Evolutionary conservation across 2,888 invertebrate species (phyloP).

Genomic region (Tachina lurida): DNA sequence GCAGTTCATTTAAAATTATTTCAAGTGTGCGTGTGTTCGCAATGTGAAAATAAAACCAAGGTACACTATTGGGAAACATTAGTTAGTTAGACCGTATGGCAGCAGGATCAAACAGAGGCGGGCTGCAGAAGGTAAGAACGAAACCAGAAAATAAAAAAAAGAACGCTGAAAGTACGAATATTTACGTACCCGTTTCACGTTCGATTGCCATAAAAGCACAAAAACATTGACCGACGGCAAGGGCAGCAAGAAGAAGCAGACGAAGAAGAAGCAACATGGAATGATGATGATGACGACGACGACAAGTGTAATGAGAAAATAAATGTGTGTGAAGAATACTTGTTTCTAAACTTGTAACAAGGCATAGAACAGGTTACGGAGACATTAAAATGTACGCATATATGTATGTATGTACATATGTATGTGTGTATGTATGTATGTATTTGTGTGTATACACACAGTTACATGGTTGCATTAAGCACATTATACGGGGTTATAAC

Average conservation of each 20-base stretch:
- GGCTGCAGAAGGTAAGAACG: conserved; percentile 56
- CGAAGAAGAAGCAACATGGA: conserved; percentile 67
- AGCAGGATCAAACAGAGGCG: conserved; percentile 19
- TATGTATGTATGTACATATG: background rate
- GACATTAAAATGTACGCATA: conserved; percentile 75
- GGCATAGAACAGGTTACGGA: conserved; percentile 75
- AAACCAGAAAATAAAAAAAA: background rate
- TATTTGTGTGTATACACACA: background rate
- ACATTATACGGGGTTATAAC: conserved; percentile 82
- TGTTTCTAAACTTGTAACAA: conserved; percentile 36
- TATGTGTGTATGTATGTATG: conserved; percentile 50
- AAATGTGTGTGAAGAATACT: conserved; percentile 49
- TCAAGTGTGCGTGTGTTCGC: conserved; percentile 57
- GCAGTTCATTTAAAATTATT: conserved; percentile 75
- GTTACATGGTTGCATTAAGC: conserved; percentile 79
- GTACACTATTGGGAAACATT: conserved; percentile 81
- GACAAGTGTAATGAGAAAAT: conserved; percentile 70
- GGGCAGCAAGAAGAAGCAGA: background rate
- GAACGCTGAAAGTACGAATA: conserved; percentile 46
- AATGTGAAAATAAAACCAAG: conserved; percentile 74
- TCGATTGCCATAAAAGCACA: conserved; percentile 73
- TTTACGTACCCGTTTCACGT: conserved; percentile 47
- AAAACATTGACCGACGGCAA: conserved; percentile 62
- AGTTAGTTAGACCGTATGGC: conserved; percentile 65
- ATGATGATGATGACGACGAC: conserved; percentile 48